Evolutionary conservation across 1,140 invertebrate species (phyloP).

Genomic region (Ips nitidus): DNA sequence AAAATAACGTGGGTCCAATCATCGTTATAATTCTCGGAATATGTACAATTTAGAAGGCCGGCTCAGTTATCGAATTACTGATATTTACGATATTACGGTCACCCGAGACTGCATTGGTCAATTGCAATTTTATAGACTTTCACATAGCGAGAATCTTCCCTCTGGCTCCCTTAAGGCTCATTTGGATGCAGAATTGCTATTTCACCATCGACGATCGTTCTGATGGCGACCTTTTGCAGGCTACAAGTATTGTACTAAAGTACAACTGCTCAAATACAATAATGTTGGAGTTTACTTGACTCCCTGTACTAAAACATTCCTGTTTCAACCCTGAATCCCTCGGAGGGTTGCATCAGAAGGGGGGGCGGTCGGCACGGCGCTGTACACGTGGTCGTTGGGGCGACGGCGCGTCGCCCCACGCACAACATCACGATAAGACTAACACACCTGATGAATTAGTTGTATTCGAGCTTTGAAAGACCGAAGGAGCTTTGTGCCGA

Average conservation of each 20-base stretch:
- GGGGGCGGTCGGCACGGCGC: slow-evolving; percentile 1
- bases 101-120: background rate
- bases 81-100: too few relatives aligned
- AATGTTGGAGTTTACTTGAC: too few relatives aligned
- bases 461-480: background rate
- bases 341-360: background rate
- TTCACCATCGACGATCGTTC: background rate
- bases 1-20: too few relatives aligned
- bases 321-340: too few relatives aligned
- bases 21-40: too few relatives aligned
- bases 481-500: too few relatives aligned
- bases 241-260: too few relatives aligned
- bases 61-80: too few relatives aligned
- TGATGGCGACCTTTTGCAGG: too few relatives aligned
- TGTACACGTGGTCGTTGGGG: slow-evolving; percentile 17
- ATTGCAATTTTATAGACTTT: slow-evolving; percentile 2
- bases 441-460: slow-evolving; percentile 30
- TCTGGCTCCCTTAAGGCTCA: background rate
- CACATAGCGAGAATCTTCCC: background rate
- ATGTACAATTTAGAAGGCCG: too few relatives aligned
- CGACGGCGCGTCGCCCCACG: slow-evolving; percentile 21
- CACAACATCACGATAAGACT: slow-evolving; percentile 12
- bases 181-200: slow-evolving; percentile 2
- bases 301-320: too few relatives aligned
- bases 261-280: too few relatives aligned